Evolutionary conservation across 2,888 invertebrate species (phyloP).

Genomic region (Drosophila formosana): DNA sequence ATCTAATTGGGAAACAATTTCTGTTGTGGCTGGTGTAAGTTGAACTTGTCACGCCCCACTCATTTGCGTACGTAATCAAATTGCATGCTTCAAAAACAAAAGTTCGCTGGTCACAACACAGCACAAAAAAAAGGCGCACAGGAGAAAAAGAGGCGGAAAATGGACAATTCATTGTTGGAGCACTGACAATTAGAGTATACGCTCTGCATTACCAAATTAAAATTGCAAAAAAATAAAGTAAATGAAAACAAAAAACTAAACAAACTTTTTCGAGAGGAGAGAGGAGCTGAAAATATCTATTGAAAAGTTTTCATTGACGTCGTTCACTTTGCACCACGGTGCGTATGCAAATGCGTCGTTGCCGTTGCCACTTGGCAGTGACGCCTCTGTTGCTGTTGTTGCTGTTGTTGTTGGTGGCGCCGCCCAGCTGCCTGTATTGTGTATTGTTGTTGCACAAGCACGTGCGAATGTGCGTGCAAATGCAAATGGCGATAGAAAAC

Average conservation of each 20-base stretch:
- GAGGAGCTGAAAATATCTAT: conserved; percentile 31
- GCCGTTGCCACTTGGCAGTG: conserved; percentile 50
- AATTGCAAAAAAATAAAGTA: conserved; percentile 52
- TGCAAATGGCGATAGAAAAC: conserved; percentile 79
- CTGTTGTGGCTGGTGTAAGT: conserved; percentile 43
- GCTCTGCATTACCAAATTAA: conserved; percentile 76
- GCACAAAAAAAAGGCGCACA: neutral
- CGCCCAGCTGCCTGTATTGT: conserved; percentile 32
- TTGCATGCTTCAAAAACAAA: conserved; percentile 41
- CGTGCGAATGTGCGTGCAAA: conserved; percentile 78
- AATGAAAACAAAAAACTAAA: conserved; percentile 54
- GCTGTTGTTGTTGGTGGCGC: conserved; percentile 2
- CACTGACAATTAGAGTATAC: conserved; percentile 60
- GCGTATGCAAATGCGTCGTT: conserved; percentile 72
- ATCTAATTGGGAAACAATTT: conserved; percentile 49
- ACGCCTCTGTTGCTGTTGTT: neutral
- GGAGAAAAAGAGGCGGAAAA: conserved; percentile 5
- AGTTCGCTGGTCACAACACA: neutral
- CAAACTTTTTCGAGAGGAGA: conserved; percentile 45
- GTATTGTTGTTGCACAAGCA: conserved; percentile 49
- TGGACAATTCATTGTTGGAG: conserved; percentile 59
- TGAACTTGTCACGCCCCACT: conserved; percentile 61
- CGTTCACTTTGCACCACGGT: conserved; percentile 49
- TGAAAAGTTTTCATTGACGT: conserved; percentile 51
- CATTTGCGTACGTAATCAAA: conserved; percentile 73